Conservation (phyloP, 2,888 invertebrate species). For the Microctonus aethiopoides region DNA sequence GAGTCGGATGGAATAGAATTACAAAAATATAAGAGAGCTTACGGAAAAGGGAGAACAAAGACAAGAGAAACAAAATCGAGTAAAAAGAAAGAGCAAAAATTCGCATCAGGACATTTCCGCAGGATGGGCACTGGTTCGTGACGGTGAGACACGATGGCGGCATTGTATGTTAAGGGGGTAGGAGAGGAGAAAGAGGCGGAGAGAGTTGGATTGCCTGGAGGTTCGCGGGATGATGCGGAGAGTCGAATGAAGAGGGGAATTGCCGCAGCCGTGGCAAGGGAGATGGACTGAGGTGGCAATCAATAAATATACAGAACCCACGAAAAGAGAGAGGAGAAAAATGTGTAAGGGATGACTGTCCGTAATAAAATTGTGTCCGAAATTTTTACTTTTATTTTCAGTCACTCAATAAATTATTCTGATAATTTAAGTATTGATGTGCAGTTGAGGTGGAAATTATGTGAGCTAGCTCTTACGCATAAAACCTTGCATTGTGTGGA, state of each 20-base stretch:
- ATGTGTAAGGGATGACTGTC: not conserved
- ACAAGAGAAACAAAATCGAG: not conserved
- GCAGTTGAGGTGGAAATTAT: too few relatives aligned
- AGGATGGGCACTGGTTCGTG: conserved; percentile 23
- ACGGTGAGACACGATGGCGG: conserved; percentile 27
- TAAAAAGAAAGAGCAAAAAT: conserved; percentile 1
- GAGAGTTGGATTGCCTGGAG: conserved; percentile 36
- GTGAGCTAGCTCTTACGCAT: too few relatives aligned
- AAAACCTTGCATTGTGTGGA: too few relatives aligned
- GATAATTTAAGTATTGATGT: too few relatives aligned
- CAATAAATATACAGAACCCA: conserved; percentile 66
- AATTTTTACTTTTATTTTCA: too few relatives aligned
- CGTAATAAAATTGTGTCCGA: not conserved
- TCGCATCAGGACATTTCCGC: conserved; percentile 20
- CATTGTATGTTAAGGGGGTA: conserved; percentile 14
- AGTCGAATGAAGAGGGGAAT: conserved; percentile 35
- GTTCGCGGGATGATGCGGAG: conserved; percentile 37
- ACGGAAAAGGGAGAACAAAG: not conserved
- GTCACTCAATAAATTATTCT: too few relatives aligned
- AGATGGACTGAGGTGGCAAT: conserved; percentile 62
- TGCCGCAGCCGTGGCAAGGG: conserved; percentile 30
- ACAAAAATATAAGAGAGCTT: too few relatives aligned
- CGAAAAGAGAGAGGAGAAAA: conserved; percentile 25
- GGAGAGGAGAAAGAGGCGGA: not conserved
- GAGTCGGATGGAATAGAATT: too few relatives aligned